Conservation (phyloP, 1,140 invertebrate species). For the Drosophila mojavensis region DNA sequence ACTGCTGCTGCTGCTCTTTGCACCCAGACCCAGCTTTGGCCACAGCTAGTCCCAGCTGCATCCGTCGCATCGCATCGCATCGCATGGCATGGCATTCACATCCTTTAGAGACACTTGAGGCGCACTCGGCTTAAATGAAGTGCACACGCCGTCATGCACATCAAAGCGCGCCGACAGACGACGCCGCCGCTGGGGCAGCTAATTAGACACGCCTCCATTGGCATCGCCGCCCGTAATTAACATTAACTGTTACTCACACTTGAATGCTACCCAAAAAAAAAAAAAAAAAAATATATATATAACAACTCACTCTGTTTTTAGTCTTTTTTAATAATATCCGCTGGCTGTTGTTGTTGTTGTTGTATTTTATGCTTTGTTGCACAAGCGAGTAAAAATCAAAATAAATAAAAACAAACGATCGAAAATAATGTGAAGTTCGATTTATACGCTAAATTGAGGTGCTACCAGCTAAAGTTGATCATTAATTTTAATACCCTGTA, state of each 20-base stretch:
- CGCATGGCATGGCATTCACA: conserved; percentile 37
- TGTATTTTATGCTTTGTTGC: conserved; percentile 23
- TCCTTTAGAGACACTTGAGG: conserved; percentile 75
- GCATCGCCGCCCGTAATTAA: conserved; percentile 61
- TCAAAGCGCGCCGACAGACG: conserved; percentile 67
- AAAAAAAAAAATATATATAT: neutral
- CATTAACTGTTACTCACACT: conserved; percentile 57
- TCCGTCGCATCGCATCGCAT: conserved; percentile 11
- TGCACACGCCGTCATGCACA: conserved; percentile 76
- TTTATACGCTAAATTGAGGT: neutral
- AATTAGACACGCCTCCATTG: conserved; percentile 72
- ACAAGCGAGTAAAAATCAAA: conserved; percentile 15
- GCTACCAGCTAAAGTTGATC: neutral
- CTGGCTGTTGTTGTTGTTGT: conserved; percentile 25
- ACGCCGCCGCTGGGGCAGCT: conserved; percentile 48
- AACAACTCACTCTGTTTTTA: conserved; percentile 15
- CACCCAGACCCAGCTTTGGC: neutral
- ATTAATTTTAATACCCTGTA: neutral
- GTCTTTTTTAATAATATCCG: conserved; percentile 48
- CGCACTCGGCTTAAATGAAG: conserved; percentile 80
- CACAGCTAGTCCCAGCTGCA: neutral
- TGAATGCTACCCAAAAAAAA: conserved; percentile 51
- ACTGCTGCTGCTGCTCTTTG: neutral
- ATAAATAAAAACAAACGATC: conserved; percentile 13
- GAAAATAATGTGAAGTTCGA: conserved; percentile 6